Base-by-base conservation (phyloP, 37 sponge, comb jelly and placozoan genomes). In the Tethya wilhelma region DNA sequence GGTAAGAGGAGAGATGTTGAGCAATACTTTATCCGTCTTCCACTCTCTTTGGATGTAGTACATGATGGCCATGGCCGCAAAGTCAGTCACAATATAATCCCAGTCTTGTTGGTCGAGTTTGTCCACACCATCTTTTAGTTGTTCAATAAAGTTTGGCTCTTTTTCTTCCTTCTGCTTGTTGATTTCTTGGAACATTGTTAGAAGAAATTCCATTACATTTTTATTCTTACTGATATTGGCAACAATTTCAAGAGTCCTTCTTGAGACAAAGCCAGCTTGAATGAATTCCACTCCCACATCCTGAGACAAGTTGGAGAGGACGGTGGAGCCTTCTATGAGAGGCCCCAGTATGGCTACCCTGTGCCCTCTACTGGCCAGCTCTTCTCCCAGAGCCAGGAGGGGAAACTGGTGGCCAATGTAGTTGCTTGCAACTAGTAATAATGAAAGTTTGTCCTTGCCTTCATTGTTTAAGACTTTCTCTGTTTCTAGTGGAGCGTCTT, bases 21-120 rank as follows among this genome's bases (percentile, higher is more conserved):
- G 2, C 59, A 56, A 62, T 1, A 23, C 59, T 6, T 74, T 56
- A 5, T 66, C 67, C 19, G 71, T 2, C 4, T 32, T 32, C 78
- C 78, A 77, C 23, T 11, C 2, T 12, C 38, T 59, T 20, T 19
- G 14, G 4, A 60, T 37, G 62, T 25, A 29, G 44, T 62, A 59
- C 17, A 60, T 2, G 38, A 77, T 28, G 12, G 9, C 1, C 14
- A 1, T 26, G 11, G 29, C 64, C 4, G 44, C 64, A 20, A 44
- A 3, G 29, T 77, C 78, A 14, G 44, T n/a, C 4, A 77, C 58
- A 19, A 60, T 28, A 38, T 77, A 77, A 31, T 77, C 78, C 56
- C 44, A 77, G 9, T 60, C 78, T 41, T 64, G 59, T 33, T 28
- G 1, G 23, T 53, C 34, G 38, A 74, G 4, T 31, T 31, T 53